These are phyloP conservation scores for Mormoops blainvillei DNA, from an alignment of 2,113 vertebrate genomes.

Conservation along the genomic window DNA sequence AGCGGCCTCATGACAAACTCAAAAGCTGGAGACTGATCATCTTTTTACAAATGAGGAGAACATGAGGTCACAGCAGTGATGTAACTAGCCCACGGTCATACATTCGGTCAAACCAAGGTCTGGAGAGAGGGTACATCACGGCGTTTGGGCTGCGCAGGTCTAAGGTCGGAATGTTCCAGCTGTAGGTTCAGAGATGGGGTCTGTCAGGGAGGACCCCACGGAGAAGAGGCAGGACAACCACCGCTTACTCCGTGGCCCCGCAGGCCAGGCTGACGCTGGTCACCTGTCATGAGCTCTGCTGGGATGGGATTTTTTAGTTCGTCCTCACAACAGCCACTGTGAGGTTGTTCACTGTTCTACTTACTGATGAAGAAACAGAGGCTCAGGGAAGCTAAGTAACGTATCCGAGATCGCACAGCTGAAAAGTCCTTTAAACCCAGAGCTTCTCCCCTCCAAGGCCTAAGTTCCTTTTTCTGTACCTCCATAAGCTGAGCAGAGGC, in stretches of 20 bases:
- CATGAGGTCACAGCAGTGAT: background rate
- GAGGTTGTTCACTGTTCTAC: background rate
- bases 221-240: background rate
- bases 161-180: background rate
- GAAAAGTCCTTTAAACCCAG: background rate
- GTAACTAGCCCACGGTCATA: background rate
- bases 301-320: background rate
- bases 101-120: background rate
- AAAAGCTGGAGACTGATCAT: background rate
- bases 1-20: background rate
- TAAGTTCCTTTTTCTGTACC: background rate
- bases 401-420: background rate
- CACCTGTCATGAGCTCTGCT: background rate
- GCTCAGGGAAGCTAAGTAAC: background rate
- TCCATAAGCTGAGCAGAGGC: background rate
- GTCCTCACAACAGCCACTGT: background rate
- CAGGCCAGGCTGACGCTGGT: background rate
- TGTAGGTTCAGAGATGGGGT: background rate
- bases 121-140: background rate
- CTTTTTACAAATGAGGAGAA: background rate
- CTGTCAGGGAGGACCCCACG: background rate
- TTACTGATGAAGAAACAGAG: background rate
- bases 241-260: accelerated
- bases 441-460: background rate
- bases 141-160: background rate